Evolutionary conservation across 2,888 invertebrate genomes (phyloP).

Genomic region (Polydrusus cervinus): DNA sequence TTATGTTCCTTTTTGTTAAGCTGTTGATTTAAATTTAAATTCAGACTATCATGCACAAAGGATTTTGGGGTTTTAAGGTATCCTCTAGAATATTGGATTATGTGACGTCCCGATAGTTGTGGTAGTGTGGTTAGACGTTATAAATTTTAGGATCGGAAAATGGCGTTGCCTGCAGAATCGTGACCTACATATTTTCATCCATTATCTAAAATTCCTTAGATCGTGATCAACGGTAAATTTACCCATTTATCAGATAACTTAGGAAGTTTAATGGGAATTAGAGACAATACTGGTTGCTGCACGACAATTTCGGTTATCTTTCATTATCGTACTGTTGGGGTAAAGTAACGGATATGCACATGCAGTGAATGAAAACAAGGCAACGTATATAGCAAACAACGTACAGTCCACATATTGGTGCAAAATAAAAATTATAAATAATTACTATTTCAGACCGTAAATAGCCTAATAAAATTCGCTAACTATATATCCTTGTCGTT

Average conservation of each 20-base stretch:
- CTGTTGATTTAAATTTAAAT: conserved; percentile 39
- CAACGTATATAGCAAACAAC: too few species aligned
- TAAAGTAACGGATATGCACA: too few species aligned
- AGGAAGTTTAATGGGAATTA: not conserved
- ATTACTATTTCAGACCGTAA: too few species aligned
- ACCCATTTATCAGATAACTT: not conserved
- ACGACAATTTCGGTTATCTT: too few species aligned
- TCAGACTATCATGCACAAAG: conserved; percentile 38
- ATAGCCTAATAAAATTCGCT: too few species aligned
- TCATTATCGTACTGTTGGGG: too few species aligned
- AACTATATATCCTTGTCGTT: too few species aligned
- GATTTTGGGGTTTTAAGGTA: conserved; percentile 30
- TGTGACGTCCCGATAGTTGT: conserved; percentile 44
- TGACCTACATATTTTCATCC: conserved; percentile 45
- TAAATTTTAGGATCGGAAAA: conserved; percentile 35
- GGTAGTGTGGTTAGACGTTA: conserved; percentile 35
- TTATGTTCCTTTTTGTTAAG: not conserved
- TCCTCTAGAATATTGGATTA: conserved; percentile 41
- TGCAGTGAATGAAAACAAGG: too few species aligned
- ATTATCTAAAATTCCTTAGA: conserved; percentile 10
- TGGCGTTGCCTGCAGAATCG: conserved; percentile 32
- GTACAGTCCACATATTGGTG: too few species aligned
- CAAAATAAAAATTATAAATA: too few species aligned
- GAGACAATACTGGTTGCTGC: too few species aligned
- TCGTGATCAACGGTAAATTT: not conserved